Percentiles rank a stretch among this genome's conserved stretches.
These are phyloP conservation scores for Idaea straminata DNA, from an alignment of 2,888 invertebrate species.

Conservation along the genomic window DNA sequence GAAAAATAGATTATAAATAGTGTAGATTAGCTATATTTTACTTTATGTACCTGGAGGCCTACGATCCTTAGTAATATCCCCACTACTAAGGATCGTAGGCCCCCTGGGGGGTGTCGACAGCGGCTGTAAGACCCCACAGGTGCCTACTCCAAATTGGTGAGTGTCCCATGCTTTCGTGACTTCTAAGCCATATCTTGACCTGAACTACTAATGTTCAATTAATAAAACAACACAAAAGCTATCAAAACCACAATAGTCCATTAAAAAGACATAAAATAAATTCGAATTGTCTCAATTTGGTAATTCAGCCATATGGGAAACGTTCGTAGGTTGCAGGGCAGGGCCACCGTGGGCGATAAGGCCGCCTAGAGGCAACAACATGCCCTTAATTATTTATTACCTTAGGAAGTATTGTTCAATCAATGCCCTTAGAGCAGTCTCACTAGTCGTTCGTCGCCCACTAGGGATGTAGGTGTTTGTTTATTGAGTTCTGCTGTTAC, in stretches of 20 bases:
- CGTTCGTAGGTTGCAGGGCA: constrained; percentile 15
- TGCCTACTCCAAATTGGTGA: no score
- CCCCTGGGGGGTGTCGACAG: no score
- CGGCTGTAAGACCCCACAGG: no score
- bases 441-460: constrained; percentile 16
- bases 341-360: constrained; percentile 29
- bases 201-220: background rate
- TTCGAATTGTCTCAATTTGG: constrained; percentile 19
- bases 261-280: constrained; percentile 15
- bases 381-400: background rate
- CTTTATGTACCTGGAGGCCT: no score
- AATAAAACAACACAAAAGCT: no score
- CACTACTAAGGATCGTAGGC: no score
- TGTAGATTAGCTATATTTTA: no score
- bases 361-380: background rate
- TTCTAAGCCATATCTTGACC: no score
- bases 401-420: background rate
- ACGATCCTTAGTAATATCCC: no score
- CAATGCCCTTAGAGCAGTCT: constrained; percentile 8
- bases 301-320: constrained; percentile 23
- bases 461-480: constrained; percentile 16
- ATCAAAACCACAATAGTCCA: background rate
- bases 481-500: background rate
- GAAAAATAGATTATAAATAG: no score
- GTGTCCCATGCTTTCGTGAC: no score